Evolutionary conservation across 2,113 vertebrate species (phyloP).

Genomic region (Ranitomeya imitator): DNA sequence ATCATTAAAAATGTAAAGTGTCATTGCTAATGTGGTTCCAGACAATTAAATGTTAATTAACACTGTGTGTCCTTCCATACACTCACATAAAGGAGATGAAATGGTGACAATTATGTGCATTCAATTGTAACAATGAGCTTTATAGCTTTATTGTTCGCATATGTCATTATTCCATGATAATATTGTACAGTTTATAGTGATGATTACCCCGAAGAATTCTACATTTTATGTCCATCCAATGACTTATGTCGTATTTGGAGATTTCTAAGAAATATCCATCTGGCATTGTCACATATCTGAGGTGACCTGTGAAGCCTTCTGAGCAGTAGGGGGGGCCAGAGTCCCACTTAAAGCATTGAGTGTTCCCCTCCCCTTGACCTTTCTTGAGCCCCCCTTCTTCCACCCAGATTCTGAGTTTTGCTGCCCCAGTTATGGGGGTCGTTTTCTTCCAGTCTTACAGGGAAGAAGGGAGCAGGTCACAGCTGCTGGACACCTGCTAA

Average conservation of each 20-base stretch:
- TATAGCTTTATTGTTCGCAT: neutral
- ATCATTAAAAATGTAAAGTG: neutral
- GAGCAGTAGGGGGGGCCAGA: constrained; percentile 45
- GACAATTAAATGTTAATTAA: neutral
- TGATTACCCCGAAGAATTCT: neutral
- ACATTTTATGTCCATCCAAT: neutral
- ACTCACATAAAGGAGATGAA: neutral
- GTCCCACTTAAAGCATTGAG: constrained; percentile 18
- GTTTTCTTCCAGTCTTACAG: constrained; percentile 42
- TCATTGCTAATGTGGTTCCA: neutral
- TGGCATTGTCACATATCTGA: neutral
- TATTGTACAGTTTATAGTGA: neutral
- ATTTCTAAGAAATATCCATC: neutral
- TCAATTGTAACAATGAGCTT: neutral
- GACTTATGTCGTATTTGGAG: neutral
- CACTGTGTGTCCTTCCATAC: neutral
- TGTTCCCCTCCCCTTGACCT: constrained; percentile 50
- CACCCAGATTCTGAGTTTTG: constrained; percentile 46
- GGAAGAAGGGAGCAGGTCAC: constrained; percentile 42
- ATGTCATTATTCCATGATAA: neutral
- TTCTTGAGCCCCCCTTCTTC: constrained; percentile 26
- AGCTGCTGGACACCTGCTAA: constrained; percentile 9
- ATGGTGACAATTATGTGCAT: too few species aligned
- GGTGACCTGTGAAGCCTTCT: neutral
- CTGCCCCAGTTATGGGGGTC: constrained; percentile 49